Base-by-base conservation (phyloP, 2,888 invertebrate genomes). In the Chorisops tibialis region DNA sequence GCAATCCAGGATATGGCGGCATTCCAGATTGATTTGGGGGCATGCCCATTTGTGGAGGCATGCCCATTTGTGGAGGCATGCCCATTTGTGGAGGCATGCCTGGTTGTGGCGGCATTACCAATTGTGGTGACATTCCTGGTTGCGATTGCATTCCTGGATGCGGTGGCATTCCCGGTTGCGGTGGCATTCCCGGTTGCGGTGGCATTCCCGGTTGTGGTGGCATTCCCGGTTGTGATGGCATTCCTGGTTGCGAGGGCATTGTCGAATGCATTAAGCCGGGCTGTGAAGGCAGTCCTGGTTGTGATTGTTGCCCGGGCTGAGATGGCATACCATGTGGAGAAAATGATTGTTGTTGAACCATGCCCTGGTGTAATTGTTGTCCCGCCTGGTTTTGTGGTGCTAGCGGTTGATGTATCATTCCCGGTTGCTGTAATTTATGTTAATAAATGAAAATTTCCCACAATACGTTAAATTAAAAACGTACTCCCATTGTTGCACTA, bases 1-100 rank as follows among this genome's bases (percentile, higher is more conserved):
- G 66, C 67, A 68, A 63, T 5, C 65, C 62, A 39, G 60, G 58
- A 41, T 62, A 64, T 61, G 35, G 45, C 12, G 37, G 68, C 65
- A 69, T 68, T 45, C 66, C 67, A 50, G 65, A 49, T 41, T 63
- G 64, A 51, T n/a, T n/a, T n/a, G 62, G 47, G 63, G 63, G 60
- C 43, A 52, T 59, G 2, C 43, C 49, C 12, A 59, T 61, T 30
- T 58, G 63, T 5, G 49, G 16, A 24, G 39, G 68, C 65, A 68
- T 67, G 45, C 66, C 67, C 58, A 65, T 50, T 41, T 63, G 63
- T 50, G 61, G 43, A 62, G 63, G 62, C 41, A 49, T 62, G 7
- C 52, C 49, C 16, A 54, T 59, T 41, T 61, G 61, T 12, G 54
- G 37, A 30, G 39, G 12, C 21, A 47, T n/a, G 19, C 39, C 48